phyloP scores from a whole-genome alignment of 2,797 vertebrate species.

The Hirundo rustica region DNA sequence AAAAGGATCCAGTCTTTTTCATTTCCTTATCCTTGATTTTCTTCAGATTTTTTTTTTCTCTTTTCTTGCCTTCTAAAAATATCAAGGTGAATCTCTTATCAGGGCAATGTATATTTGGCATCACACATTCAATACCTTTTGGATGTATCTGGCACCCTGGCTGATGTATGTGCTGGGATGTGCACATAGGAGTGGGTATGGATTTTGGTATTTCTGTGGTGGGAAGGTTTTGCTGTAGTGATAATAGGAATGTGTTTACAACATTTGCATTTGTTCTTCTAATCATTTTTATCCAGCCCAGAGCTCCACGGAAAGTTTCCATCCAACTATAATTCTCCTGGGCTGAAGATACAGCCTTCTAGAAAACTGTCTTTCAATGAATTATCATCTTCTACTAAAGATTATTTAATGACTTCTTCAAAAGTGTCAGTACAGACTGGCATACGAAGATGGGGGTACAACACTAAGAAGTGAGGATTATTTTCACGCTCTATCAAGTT shows the following conservation, averaged over 20 bases:
- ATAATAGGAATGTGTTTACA: neutral
- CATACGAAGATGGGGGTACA: neutral
- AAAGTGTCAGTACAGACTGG: neutral
- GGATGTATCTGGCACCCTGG: neutral
- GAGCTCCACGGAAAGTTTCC: neutral
- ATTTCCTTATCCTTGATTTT: neutral
- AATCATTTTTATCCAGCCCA: neutral
- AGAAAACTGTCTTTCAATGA: neutral
- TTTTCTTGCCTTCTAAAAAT: neutral
- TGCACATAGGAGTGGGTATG: fast-evolving
- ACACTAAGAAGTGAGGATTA: neutral
- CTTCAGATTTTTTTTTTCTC: neutral
- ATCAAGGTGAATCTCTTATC: neutral
- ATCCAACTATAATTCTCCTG: neutral
- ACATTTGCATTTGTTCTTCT: neutral
- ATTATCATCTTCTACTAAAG: neutral
- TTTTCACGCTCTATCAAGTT: neutral
- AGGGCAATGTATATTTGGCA: neutral
- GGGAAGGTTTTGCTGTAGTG: neutral
- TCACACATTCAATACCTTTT: neutral
- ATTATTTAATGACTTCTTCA: neutral
- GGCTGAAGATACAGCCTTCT: neutral
- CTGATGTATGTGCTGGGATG: neutral
- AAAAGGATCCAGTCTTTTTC: neutral
- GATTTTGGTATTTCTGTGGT: neutral